These are phyloP conservation scores for Solea solea DNA, from an alignment of 2,113 vertebrate species.

Conservation along the genomic window DNA sequence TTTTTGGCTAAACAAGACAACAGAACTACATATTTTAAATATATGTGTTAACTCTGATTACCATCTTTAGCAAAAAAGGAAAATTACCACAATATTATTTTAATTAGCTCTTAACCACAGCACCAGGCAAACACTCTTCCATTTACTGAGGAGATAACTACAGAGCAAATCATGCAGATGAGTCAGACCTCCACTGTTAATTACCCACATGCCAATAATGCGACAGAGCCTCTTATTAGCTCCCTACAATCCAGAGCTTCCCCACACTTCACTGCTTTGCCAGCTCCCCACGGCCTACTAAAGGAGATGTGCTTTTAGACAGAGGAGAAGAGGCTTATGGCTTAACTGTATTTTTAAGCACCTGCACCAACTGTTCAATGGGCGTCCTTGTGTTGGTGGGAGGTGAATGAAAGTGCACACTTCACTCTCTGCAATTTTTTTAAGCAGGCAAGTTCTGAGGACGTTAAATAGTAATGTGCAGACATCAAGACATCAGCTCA, in stretches of 20 bases:
- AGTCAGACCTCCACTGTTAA: slow-evolving; percentile 76
- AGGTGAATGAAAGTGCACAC: slow-evolving; percentile 2
- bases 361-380: slow-evolving; percentile 33
- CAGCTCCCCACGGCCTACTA: slow-evolving; percentile 60
- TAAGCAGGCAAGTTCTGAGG: slow-evolving; percentile 16
- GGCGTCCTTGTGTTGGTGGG: slow-evolving; percentile 22
- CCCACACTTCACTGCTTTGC: slow-evolving; percentile 64
- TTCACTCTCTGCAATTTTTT: slow-evolving; percentile 15
- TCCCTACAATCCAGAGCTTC: slow-evolving; percentile 68
- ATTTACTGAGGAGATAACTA: slow-evolving; percentile 80
- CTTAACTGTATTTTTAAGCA: slow-evolving; percentile 47
- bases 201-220: slow-evolving; percentile 82
- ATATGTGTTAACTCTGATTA: slow-evolving; percentile 21
- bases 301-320: slow-evolving; percentile 61
- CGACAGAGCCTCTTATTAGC: slow-evolving; percentile 75
- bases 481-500: slow-evolving; percentile 4
- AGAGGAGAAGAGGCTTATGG: slow-evolving; percentile 40
- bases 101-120: slow-evolving; percentile 83
- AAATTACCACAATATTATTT: slow-evolving; percentile 78
- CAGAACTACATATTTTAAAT: too few species aligned
- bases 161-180: slow-evolving; percentile 77
- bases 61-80: slow-evolving; percentile 66
- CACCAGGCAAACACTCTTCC: slow-evolving; percentile 71
- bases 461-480: background rate
- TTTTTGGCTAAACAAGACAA: too few species aligned